These are phyloP conservation scores for Lepus oiostolus DNA, from an alignment of 2,797 vertebrate genomes.

Conservation along the genomic window DNA sequence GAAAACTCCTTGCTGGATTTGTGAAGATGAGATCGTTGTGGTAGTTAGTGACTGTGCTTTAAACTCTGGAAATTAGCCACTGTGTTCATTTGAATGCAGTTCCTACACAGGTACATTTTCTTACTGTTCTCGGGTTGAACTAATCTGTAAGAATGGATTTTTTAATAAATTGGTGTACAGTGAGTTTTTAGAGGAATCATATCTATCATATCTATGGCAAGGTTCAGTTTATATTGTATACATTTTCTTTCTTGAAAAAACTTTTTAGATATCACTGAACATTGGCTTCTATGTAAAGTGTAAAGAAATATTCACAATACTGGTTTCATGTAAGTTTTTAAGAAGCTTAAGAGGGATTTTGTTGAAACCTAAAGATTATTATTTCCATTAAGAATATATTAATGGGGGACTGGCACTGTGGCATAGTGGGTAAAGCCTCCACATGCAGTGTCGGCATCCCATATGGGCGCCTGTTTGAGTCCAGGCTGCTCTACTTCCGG, in stretches of 20 bases:
- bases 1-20: neutral
- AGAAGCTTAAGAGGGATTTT: constrained; percentile 33
- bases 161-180: neutral
- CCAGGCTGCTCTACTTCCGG: too few relatives aligned
- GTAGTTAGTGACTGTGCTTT: neutral
- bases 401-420: neutral
- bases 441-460: too few relatives aligned
- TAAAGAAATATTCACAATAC: neutral
- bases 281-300: neutral
- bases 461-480: too few relatives aligned
- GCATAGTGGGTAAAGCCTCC: too few relatives aligned
- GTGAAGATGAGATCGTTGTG: neutral
- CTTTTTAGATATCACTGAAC: neutral
- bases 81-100: neutral
- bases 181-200: constrained; percentile 20
- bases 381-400: neutral
- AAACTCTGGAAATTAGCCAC: neutral
- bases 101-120: neutral
- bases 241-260: neutral
- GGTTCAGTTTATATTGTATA: neutral
- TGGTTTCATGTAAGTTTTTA: constrained; percentile 11
- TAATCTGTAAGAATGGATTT: neutral
- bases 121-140: neutral
- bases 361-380: neutral
- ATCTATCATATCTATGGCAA: neutral